Evolutionary conservation across 2,113 vertebrate genomes (phyloP).

Genomic region (Trogon melanurus): DNA sequence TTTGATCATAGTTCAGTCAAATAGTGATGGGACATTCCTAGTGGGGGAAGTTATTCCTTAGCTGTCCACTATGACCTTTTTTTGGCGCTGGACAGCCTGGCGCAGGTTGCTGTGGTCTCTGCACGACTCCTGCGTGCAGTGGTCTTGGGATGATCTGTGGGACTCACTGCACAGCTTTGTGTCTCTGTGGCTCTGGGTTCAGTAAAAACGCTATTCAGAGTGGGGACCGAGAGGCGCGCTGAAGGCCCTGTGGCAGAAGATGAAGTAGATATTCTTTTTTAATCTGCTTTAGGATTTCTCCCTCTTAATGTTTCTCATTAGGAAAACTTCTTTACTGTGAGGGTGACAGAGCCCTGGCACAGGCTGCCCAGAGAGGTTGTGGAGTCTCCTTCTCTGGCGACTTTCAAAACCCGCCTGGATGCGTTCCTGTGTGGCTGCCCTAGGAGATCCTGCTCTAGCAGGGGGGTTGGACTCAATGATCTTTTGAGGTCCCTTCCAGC

Average conservation of each 20-base stretch:
- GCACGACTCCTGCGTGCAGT: accelerated
- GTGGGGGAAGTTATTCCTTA: background rate
- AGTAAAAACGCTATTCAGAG: background rate
- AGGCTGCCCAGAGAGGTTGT: too few species aligned
- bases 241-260: background rate
- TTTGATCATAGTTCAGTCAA: background rate
- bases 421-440: too few species aligned
- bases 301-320: background rate
- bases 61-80: background rate
- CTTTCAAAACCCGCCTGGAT: too few species aligned
- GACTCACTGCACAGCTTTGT: background rate
- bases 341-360: too few species aligned
- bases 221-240: accelerated
- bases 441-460: too few species aligned
- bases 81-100: background rate
- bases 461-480: too few species aligned
- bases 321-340: too few species aligned
- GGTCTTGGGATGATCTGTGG: background rate
- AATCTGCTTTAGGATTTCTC: background rate
- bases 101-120: background rate
- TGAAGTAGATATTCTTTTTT: background rate
- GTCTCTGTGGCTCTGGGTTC: background rate
- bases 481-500: too few species aligned
- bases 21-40: background rate
- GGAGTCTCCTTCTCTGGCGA: too few species aligned